Evolutionary conservation across 2,797 vertebrate species (phyloP), one percentile per base, ranked within the genome.

Genomic region (Manis javanica): DNA sequence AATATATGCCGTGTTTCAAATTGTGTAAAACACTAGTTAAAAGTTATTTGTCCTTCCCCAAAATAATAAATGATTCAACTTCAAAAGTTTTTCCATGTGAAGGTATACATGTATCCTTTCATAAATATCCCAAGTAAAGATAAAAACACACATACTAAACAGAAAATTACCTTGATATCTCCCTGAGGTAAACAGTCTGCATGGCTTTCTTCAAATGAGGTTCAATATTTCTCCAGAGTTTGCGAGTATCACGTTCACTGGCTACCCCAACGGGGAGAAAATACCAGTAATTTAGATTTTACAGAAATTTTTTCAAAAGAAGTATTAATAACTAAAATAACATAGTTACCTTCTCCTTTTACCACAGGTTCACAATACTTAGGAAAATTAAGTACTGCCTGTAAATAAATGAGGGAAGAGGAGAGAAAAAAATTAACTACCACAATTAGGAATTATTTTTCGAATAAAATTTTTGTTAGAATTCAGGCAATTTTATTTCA

Each of bases 191-290:
- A 98, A 99, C 99, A 1, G 99, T 99, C 98, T 99, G 99, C 99
- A 99, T 99, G 96, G 99, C 99, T 97, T 99, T 99, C 97, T 99
- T 99, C 98, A 99, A 95, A 98, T 99, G 99, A 93, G 99, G 99
- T 98, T 99, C 99, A n/a, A 99, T 99, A 96, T 99, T 99, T 90
- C 99, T 99, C 99, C 99, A 99, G 72, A 99, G 99, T 96, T 99
- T 99, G 97, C 99, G 99, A 16, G 99, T 99, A 98, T 99, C 99
- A 0, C 98, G 99, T 97, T 99, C 99, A 96, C 98, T 99, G 81
- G 99, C 99, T 99, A 97, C 72, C 69, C 49, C 64, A 94, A 97
- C 92, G 0, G 95, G 87, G 68, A 98, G 91, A 31, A 83, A 95
- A 95, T 53, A 96, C 59, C 53, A 96, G 92, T 90, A 97, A 92